Base-by-base conservation (phyloP, 2,888 invertebrate species). In the Tridacna crocea region DNA sequence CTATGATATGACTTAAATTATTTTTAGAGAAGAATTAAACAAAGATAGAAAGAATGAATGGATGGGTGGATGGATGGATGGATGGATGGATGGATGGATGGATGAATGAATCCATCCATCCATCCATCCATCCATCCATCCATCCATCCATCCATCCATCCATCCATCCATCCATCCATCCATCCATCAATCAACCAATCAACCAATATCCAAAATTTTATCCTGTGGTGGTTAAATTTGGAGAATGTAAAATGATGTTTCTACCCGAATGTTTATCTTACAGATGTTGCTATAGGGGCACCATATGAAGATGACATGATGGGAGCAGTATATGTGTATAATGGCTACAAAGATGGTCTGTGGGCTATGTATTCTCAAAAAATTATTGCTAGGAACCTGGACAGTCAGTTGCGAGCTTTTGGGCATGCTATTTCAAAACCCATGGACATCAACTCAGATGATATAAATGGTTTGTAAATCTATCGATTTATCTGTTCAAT, bases 241-340 rank as follows among this genome's bases (percentile, higher is more conserved):
- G 8, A 8, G 36, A 2, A 36, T 8, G 8, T 36, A 36, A 36
- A 2, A 36, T 36, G 2, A 36, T 36, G 2, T 36, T 36, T 36
- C 36, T 4, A 4, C 2, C 36, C 36, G 6, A 55, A 19, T 55
- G 55, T 66, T 73, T 17, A 27, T 66, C 24, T 51, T 70, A 6
- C 58, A 89, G 89, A 89, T 75, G 55, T 88, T 13, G 84, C 83
- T 0, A 80, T 89, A 55, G 87, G 88, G 0, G 89, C 89, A 0
- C 89, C 89, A 0, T 88, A 83, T 73, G 89, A 87, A 72, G 80
- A 87, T n/a, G 84, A 85, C n/a, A 36, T 65, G 8, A 63, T 72
- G 15, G 89, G 89, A 3, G 75, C 81, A 0, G 85, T 89, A 12
- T 89, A 89, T 47, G 80, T 89, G 1, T 89, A 82, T 68, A 89